Conservation (phyloP, 2,113 vertebrate genomes). For the Cisticola juncidis region DNA sequence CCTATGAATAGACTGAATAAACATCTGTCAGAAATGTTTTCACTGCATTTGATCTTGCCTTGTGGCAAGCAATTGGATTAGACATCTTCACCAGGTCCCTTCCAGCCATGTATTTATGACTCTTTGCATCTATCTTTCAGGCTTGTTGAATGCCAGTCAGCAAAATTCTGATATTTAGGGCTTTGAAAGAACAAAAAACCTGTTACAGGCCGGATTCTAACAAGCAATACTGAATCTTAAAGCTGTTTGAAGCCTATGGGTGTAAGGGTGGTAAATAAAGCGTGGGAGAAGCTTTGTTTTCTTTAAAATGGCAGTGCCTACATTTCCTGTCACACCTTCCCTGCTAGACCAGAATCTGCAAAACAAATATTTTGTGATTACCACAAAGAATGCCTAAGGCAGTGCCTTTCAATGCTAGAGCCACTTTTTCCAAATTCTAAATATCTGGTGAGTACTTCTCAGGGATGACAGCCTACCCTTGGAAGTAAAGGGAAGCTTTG, state of each 20-base stretch:
- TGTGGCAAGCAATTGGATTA: background rate
- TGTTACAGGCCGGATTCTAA: background rate
- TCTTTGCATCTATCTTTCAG: background rate
- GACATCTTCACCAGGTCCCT: background rate
- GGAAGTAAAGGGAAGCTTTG: background rate
- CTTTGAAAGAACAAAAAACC: background rate
- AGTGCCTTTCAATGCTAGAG: background rate
- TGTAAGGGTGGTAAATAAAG: background rate
- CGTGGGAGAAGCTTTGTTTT: background rate
- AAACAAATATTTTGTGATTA: background rate
- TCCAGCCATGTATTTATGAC: background rate
- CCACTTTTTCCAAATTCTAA: background rate
- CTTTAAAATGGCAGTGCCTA: background rate
- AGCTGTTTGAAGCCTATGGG: background rate
- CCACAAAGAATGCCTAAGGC: background rate
- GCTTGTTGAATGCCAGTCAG: background rate
- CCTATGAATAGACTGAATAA: background rate
- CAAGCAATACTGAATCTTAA: background rate
- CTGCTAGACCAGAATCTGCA: background rate
- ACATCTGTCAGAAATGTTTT: constrained; percentile 27
- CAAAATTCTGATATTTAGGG: background rate
- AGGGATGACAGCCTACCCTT: background rate
- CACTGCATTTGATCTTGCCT: background rate
- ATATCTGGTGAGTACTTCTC: background rate
- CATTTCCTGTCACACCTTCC: background rate